phyloP scores from a whole-genome alignment of 53 echinoderm and acorn worm genomes.

The Pentamera pediparva region DNA sequence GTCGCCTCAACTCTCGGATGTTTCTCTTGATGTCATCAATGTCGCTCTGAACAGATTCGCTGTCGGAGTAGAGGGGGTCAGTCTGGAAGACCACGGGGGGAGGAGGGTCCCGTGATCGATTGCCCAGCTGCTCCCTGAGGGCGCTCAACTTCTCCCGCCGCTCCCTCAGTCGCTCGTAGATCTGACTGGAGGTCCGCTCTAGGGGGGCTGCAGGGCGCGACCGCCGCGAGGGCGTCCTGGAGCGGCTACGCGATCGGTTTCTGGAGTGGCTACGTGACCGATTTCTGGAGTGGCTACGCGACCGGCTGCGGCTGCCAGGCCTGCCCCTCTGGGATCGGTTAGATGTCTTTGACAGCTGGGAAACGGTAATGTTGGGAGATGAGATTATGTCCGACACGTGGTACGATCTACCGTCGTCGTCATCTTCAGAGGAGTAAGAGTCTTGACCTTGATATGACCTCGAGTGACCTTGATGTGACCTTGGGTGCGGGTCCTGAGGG shows the following conservation, averaged over 20 bases:
- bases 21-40: conserved; percentile 23
- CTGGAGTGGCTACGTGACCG: conserved; percentile 4
- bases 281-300: background rate
- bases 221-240: conserved; percentile 59
- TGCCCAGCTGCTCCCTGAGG: conserved; percentile 78
- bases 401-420: conserved; percentile 71
- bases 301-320: background rate
- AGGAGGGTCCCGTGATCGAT: conserved; percentile 38
- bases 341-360: conserved; percentile 1
- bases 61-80: conserved; percentile 70
- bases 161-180: conserved; percentile 86
- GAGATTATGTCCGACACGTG: conserved; percentile 97
- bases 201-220: too few relatives aligned
- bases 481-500: conserved; percentile 27
- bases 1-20: conserved; percentile 55
- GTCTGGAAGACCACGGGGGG: background rate
- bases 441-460: conserved; percentile 26
- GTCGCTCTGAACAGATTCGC: conserved; percentile 39
- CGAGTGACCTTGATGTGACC: too few relatives aligned
- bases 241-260: conserved; percentile 18
- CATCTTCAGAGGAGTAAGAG: conserved; percentile 34
- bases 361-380: conserved; percentile 15
- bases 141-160: conserved; percentile 68
- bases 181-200: conserved; percentile 58
- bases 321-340: background rate